Conservation (phyloP, 2,888 invertebrate species). For the Nemurella pictetii region DNA sequence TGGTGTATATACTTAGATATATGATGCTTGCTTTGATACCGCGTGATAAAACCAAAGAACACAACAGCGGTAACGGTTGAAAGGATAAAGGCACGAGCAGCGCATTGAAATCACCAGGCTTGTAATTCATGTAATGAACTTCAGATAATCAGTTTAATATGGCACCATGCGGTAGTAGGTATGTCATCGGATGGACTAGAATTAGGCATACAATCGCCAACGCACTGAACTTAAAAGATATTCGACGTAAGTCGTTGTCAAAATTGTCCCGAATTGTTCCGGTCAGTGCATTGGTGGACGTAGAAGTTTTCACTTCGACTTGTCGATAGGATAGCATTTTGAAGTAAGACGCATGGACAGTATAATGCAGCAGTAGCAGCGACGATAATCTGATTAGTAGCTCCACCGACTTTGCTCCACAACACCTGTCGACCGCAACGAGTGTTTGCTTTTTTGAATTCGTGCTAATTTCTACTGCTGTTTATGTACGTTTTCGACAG, state of each 20-base stretch:
- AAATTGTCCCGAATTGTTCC: not conserved
- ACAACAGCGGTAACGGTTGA: too few species aligned
- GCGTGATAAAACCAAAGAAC: too few species aligned
- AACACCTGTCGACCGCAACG: not conserved
- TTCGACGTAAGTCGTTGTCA: not conserved
- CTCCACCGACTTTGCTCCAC: not conserved
- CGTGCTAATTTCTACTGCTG: not conserved
- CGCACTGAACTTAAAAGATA: not conserved
- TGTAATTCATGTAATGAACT: not conserved
- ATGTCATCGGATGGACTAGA: not conserved
- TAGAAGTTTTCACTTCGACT: not conserved
- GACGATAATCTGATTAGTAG: not conserved
- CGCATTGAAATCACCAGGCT: not conserved
- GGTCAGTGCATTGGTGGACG: not conserved
- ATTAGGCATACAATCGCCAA: not conserved
- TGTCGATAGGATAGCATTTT: not conserved
- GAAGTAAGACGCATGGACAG: not conserved
- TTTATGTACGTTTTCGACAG: too few species aligned
- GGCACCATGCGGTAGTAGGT: too few species aligned
- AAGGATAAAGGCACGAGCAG: not conserved
- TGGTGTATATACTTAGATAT: too few species aligned
- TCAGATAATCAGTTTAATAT: not conserved
- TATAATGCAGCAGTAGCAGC: not conserved
- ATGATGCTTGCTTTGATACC: too few species aligned
- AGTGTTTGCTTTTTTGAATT: not conserved